Evolutionary conservation across 2,113 vertebrate genomes (phyloP), one percentile per base, ranked within the genome.

Genomic region (Galbula dea): DNA sequence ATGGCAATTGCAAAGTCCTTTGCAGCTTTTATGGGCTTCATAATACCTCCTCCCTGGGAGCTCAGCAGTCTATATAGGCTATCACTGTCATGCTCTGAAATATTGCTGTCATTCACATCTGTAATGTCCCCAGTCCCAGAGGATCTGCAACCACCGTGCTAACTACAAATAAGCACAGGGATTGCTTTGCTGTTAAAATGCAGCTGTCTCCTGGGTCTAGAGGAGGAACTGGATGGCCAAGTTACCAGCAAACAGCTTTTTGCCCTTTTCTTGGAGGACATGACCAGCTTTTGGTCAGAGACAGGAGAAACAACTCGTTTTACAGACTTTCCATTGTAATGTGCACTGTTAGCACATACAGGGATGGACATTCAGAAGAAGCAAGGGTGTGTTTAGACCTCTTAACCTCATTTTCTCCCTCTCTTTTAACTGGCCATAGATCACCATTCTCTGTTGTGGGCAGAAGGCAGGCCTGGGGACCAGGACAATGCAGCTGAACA

Each of bases 1-100:
- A 92, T 90, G 88, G 80, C 88, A 93, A 94, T 94, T 96, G 80
- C 65, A 21, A 88, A 88, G 94, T 93, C 76, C 86, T 94, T 90
- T 83, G 65, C 80, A 92, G 94, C 65, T 92, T 95, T 95, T 94
- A 96, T 90, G 73, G 61, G 61, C 83, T 95, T 91, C 57, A 88
- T 96, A 96, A 96, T 84, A 46, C 76, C 69, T 83, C 55, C 69
- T 96, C 37, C 6, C 86, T 68, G 76, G 57, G 90, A 95, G 49
- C 92, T 90, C 83, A 55, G 5, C 72, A 81, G 86, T 90, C 83
- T 95, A 11, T 93, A 91, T 88, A 93, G 88, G 85, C 94, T 75
- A 65, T 96, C 86, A 63, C 13, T 95, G 96, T 86, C 96, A 93
- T 36, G 36, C 88, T 78, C 61, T 94, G 96, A 96, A 90, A 92